Conservation (phyloP, 2,888 invertebrate genomes). For the Drosophila infuscata region DNA sequence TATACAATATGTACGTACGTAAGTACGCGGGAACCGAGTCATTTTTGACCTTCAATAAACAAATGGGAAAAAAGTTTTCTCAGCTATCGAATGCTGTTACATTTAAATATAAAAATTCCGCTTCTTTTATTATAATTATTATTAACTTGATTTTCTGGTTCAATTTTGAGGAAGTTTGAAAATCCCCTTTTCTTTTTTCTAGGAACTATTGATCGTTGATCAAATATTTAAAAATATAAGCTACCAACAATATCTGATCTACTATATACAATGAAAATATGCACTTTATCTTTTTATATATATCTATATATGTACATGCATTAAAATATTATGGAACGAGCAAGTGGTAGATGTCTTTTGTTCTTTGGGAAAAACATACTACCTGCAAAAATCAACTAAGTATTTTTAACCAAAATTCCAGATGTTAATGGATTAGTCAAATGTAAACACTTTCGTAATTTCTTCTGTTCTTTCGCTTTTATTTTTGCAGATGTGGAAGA, state of each 20-base stretch:
- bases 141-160: not conserved
- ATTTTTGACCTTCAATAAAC: slow-evolving; percentile 10
- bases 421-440: slow-evolving; percentile 33
- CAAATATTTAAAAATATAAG: not conserved
- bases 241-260: not conserved
- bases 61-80: not conserved
- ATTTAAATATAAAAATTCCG: not conserved
- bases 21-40: not conserved
- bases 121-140: not conserved
- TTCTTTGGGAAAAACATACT: not conserved
- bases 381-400: not conserved
- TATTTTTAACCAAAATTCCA: slow-evolving; percentile 21
- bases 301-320: not conserved
- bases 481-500: slow-evolving; percentile 85
- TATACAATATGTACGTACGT: not conserved
- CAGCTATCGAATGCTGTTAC: not conserved
- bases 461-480: not conserved
- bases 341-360: not conserved
- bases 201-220: not conserved
- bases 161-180: not conserved
- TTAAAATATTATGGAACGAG: not conserved
- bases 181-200: no score
- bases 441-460: slow-evolving; percentile 19
- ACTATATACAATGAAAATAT: no score
- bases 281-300: not conserved